Evolutionary conservation across 2,888 invertebrate genomes (phyloP), one percentile per base, ranked within the genome.

Genomic region (Sericinus montela): DNA sequence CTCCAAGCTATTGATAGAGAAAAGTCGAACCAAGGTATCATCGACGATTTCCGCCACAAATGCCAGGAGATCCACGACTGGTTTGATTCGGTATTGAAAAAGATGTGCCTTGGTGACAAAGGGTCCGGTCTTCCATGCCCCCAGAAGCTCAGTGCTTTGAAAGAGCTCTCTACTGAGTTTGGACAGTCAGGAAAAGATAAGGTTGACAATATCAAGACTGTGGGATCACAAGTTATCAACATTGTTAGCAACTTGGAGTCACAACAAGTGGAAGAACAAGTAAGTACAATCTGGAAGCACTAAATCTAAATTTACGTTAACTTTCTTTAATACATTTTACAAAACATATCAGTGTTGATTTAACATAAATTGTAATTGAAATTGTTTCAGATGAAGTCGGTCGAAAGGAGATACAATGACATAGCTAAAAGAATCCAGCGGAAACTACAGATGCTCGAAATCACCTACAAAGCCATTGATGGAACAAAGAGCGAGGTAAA

Each of bases 211-310:
- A 91, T 95, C 0, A 95, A 94, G 70, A 74, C 88, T 37, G 90
- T 94, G 41, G 94, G 94, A 1, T 88, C 91, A 0, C 91, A 93
- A 71, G 94, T 96, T 6, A 93, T 93, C 50, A 93, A 94, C 54
- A 92, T 95, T 19, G 94, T 96, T 9, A 96, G 95, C 73, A 96
- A 96, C 74, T 85, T 97, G 56, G 97, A 97, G 70, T 94, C 95
- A 0, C 96, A 97, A 70, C 97, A 97, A 84, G 93, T 97, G 1
- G 96, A 97, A 71, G 97, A 97, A 73, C 95, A 95, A 79, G 91
- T 91, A 71, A 71, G 75, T 72, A 51, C 23, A 3, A 34, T 6
- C 30, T 11, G 2, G 5, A 19, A 19, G 5, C 2, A 19, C 3
- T 19, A 19, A 19, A 19, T 19, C 5, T 19, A 5, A 19, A 19